Evolutionary conservation across 2,113 vertebrate species (phyloP).

Genomic region (Mugil cephalus): DNA sequence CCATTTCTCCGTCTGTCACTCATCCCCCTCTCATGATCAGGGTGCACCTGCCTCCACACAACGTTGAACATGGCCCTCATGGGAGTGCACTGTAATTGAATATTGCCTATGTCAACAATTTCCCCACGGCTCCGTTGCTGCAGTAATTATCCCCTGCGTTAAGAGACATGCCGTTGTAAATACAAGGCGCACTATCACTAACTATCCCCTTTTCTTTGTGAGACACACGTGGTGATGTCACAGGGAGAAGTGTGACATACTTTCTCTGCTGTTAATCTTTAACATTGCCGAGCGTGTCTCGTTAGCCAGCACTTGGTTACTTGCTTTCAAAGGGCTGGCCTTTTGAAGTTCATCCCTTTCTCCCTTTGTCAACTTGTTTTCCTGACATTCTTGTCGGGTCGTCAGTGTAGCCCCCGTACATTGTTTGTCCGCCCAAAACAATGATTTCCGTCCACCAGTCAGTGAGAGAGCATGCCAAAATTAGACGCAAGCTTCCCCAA

Average conservation of each 20-base stretch:
- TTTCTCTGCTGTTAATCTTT: conserved; percentile 48
- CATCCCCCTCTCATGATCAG: conserved; percentile 67
- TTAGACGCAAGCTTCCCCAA: conserved; percentile 48
- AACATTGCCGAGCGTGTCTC: conserved; percentile 37
- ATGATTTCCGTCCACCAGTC: conserved; percentile 57
- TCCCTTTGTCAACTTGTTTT: conserved; percentile 67
- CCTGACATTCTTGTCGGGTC: conserved; percentile 71
- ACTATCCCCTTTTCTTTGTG: conserved; percentile 21
- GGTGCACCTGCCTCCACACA: conserved; percentile 77
- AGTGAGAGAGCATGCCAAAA: conserved; percentile 51
- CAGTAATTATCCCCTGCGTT: conserved; percentile 60
- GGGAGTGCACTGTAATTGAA: conserved; percentile 76
- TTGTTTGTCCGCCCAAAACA: conserved; percentile 71
- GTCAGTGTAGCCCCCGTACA: conserved; percentile 55
- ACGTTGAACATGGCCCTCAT: conserved; percentile 71
- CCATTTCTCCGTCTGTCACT: conserved; percentile 65
- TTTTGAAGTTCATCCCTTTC: conserved; percentile 68
- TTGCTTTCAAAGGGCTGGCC: conserved; percentile 46
- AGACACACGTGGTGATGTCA: conserved; percentile 10
- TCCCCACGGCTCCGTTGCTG: conserved; percentile 55
- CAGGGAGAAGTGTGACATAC: neutral
- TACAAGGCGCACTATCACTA: conserved; percentile 32
- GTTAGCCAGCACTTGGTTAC: conserved; percentile 40
- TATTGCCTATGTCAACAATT: conserved; percentile 77
- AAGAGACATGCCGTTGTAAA: conserved; percentile 67